Base-by-base conservation (phyloP, 1,140 invertebrate genomes). In the Rhopalosiphum padi region DNA sequence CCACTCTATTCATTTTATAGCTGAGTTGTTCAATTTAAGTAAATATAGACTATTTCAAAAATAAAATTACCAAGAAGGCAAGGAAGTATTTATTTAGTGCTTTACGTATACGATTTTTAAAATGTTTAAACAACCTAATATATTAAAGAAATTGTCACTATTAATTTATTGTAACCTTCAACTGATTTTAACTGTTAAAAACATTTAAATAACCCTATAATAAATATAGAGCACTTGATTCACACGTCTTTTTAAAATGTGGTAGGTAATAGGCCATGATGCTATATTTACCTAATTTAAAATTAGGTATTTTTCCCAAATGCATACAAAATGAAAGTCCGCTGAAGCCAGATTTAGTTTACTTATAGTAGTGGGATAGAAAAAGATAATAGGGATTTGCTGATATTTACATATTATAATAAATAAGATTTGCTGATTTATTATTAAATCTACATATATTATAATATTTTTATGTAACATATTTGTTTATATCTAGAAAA, bases 41-140 rank as follows among this genome's bases (percentile, higher is more conserved):
- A 77, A 77, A 77, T 77, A n/a, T n/a, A 77, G 60, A 77, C 60
- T 77, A n/a, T 77, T n/a, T n/a, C n/a, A 77, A 77, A n/a, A 77
- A 30, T n/a, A 77, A 77, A n/a, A 77, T 77, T 18, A n/a, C 5
- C 30, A 77, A 77, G 3, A 0, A 77, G 18, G n/a, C 30, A 77
- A 77, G 0, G 0, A 77, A n/a, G n/a, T 77, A 18, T 77, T 77
- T n/a, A n/a, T 77, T 53, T 53, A 53, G 22, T 53, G 60, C 9
- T 5, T 5, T 77, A 21, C 15, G 15, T 15, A 15, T 68, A 77
- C 11, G 30, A 77, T 77, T n/a, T n/a, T n/a, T n/a, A 4, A n/a
- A n/a, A 77, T 77, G n/a, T 77, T 77, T 18, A n/a, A n/a, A 77
- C 60, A n/a, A 77, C 30, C 30, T 55, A 55, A 9, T n/a, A n/a